Evolutionary conservation across 2,797 vertebrate genomes (phyloP).

Genomic region (Leptodactylus fallax): DNA sequence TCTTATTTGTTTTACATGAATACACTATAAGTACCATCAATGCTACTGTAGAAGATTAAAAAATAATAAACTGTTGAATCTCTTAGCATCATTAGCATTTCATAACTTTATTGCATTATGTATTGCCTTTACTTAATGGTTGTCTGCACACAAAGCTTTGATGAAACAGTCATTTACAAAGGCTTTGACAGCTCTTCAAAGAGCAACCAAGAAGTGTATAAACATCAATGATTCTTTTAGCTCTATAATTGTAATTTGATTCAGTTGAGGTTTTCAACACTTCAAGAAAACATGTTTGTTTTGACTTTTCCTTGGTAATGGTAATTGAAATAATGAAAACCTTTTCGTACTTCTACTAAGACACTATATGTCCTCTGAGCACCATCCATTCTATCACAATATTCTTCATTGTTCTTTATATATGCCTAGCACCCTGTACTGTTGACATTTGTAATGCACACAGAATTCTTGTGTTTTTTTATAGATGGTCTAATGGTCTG

Average conservation of each 20-base stretch:
- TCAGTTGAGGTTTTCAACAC: slow-evolving; percentile 45
- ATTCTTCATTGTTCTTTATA: slow-evolving; percentile 2
- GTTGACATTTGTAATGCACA: not conserved
- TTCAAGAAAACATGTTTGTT: slow-evolving; percentile 55
- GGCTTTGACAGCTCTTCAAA: slow-evolving; percentile 27
- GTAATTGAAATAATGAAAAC: slow-evolving; percentile 58
- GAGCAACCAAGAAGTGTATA: slow-evolving; percentile 38
- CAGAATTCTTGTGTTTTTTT: not conserved
- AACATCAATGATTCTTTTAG: slow-evolving; percentile 49
- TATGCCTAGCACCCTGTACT: not conserved
- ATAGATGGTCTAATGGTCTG: not conserved
- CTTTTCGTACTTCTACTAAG: slow-evolving; percentile 8
- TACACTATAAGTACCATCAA: not conserved
- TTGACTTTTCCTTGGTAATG: slow-evolving; percentile 55
- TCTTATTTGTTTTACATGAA: too few species aligned
- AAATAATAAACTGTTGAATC: not conserved
- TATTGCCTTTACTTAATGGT: not conserved
- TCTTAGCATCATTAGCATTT: slow-evolving; percentile 12
- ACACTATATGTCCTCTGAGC: slow-evolving; percentile 54
- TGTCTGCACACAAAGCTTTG: slow-evolving; percentile 1
- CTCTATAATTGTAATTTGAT: slow-evolving; percentile 35
- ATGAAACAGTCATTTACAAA: slow-evolving; percentile 23
- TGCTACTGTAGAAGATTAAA: not conserved
- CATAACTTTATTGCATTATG: not conserved
- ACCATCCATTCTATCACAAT: slow-evolving; percentile 14